These are phyloP conservation scores for Oryctes rhinoceros DNA, from an alignment of 1,140 invertebrate species.

Conservation along the genomic window DNA sequence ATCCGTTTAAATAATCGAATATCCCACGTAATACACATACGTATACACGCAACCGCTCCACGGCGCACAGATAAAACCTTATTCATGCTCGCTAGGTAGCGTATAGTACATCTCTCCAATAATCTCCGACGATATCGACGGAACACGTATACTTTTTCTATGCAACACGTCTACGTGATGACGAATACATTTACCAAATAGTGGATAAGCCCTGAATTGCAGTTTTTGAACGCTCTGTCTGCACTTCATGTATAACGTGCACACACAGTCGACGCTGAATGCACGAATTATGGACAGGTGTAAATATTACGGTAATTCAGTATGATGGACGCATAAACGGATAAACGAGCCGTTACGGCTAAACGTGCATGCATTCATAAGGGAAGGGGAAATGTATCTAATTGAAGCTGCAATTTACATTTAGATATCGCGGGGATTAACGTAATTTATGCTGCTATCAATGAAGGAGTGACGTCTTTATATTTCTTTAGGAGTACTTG, in stretches of 20 bases:
- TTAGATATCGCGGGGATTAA: too few relatives aligned
- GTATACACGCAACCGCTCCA: not conserved
- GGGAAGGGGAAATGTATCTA: too few relatives aligned
- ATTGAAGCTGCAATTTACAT: too few relatives aligned
- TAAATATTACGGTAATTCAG: conserved; percentile 13
- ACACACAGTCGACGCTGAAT: not conserved
- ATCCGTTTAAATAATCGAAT: too few relatives aligned
- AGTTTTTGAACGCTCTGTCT: conserved; percentile 4
- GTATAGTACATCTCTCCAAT: not conserved
- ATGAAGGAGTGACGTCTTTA: too few relatives aligned
- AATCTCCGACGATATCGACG: conserved; percentile 13
- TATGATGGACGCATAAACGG: not conserved
- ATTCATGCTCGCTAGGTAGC: not conserved
- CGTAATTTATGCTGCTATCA: too few relatives aligned
- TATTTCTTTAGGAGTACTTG: too few relatives aligned
- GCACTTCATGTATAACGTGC: not conserved
- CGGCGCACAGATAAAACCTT: not conserved
- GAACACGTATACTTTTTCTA: conserved; percentile 28
- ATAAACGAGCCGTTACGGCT: not conserved
- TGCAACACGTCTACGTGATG: conserved; percentile 3
- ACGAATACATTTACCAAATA: conserved; percentile 32
- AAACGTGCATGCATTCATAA: too few relatives aligned
- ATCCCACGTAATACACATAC: not conserved
- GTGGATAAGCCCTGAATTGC: conserved; percentile 10
- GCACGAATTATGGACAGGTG: conserved; percentile 1